Base-by-base conservation (phyloP, 2,888 invertebrate genomes). In the Junonia oenone region DNA sequence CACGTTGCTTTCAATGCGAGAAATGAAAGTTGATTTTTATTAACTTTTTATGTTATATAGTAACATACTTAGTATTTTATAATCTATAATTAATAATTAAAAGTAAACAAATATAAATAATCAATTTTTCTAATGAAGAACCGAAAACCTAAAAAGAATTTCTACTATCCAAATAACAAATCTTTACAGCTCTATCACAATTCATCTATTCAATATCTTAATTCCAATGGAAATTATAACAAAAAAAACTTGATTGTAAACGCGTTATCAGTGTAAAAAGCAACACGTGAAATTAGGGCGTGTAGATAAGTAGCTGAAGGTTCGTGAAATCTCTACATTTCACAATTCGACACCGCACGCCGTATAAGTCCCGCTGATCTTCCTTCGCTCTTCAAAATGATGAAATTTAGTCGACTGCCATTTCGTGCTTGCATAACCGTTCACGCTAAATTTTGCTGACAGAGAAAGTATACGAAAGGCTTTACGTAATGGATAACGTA, bases 391-490 rank as follows among this genome's bases (percentile, higher is more conserved):
- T 75, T 73, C 75, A 76, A 81, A 86, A 83, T 90, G 86, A 83
- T 87, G 89, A 90, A 90, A 90, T 87, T 87, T 83, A 80, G 83
- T 81, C 78, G 78, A 72, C 79, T 86, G 88, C 87, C 85, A 88
- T 89, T 90, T 88, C 79, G 81, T 79, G 75, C 68, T 86, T 73
- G 79, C 84, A 75, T 76, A 89, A 88, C 72, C 64, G 71, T 74
- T 80, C 80, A 84, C 83, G 87, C 89, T 85, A 87, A 90, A 89
- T 89, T 90, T 89, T 89, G 88, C 84, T 83, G 87, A 81, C 88
- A 86, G 90, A 88, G 90, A 90, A 90, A 90, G 90, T 87, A 82
- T 81, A 80, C 89, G 90, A 90, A 90, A 90, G 90, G 86, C 74
- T 80, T 89, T 89, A 89, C 83, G 83, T 86, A 90, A 90, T 53